Base-by-base conservation (phyloP, 2,113 vertebrate species). In the Oophaga pumilio region DNA sequence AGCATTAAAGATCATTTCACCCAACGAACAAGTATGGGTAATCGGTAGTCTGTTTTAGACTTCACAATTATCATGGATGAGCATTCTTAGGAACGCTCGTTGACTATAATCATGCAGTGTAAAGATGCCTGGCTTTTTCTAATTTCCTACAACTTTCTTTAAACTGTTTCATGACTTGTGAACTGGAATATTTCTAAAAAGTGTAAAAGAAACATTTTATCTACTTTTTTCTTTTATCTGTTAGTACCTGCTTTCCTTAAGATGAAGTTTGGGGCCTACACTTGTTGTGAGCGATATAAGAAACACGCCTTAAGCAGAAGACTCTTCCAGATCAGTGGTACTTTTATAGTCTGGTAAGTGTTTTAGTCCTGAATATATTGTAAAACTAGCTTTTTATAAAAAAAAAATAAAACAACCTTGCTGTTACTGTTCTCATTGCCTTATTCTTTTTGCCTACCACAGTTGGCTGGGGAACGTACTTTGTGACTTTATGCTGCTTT, bases 261-360 rank as follows among this genome's bases (percentile, higher is more conserved):
- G 79, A 87, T 87, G 86, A 56, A 76, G n/a, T 53, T n/a, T 82
- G 86, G 86, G 17, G 80, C 66, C 9, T 87, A 87, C 12, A 87
- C 86, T 1, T 74, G 53, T 26, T 82, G 22, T 11, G 86, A 87
- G 56, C 28, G 79, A 1, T 82, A 64, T 49, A 76, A 49, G 33
- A 76, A 87, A 13, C 57, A 26, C 9, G 53, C 9, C 49, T 76
- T 87, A n/a, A n/a, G 56, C 64, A 82, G 68, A 9, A 82, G 79
- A 49, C 80, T 82, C 6, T 18, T 76, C 24, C 68, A 76, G 64
- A 87, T 87, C 17, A 53, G n/a, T 14, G 57, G 79, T 13, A 26
- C 59, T 15, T 87, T 87, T 50, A 53, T 87, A 76, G 69, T 57
- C 57, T 87, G 86, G 86, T 87, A 62, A 82, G 86, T 71, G 33